phyloP scores from a whole-genome alignment of 2,113 vertebrate species.

The Nestor notabilis region DNA sequence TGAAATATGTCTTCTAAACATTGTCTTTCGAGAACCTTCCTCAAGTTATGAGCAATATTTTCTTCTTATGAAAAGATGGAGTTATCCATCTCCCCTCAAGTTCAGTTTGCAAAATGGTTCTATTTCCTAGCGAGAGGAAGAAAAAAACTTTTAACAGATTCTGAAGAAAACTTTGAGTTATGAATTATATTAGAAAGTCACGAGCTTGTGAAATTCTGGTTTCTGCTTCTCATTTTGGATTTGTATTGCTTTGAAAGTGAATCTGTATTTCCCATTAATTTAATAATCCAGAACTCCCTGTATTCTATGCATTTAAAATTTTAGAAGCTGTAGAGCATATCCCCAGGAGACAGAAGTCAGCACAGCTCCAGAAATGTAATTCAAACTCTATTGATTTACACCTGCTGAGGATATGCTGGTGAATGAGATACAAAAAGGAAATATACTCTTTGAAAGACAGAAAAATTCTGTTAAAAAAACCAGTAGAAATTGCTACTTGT shows the following conservation, averaged over 20 bases:
- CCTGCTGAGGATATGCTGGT: background rate
- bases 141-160: background rate
- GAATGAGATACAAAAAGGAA: background rate
- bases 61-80: background rate
- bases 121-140: background rate
- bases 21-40: background rate
- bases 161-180: background rate
- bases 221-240: background rate
- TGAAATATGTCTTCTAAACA: background rate
- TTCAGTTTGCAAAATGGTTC: background rate
- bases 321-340: background rate
- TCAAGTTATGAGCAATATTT: background rate
- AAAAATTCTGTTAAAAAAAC: background rate
- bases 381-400: background rate
- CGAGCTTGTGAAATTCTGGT: background rate
- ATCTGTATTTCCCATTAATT: background rate
- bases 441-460: background rate
- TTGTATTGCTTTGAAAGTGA: background rate
- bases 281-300: slow-evolving; percentile 5
- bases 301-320: background rate
- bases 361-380: background rate
- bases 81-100: background rate
- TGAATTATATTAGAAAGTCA: background rate
- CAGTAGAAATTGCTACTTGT: background rate
- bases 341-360: background rate